Base-by-base conservation (phyloP, 2,797 vertebrate species). In the Chelon labrosus region DNA sequence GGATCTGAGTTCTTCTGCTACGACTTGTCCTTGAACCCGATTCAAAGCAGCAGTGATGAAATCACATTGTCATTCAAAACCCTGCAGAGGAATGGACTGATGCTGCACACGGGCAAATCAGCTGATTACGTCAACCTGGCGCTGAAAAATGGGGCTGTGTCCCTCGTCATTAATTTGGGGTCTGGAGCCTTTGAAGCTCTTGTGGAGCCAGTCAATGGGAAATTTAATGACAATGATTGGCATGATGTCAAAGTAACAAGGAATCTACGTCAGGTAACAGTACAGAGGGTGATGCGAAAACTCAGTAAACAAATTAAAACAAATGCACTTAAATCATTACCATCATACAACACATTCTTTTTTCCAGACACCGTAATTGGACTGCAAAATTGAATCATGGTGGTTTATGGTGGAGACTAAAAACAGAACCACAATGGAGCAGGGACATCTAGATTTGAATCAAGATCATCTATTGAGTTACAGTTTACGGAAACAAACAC, bases 221-320 rank as follows among this genome's bases (percentile, higher is more conserved):
- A 99, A 95, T 99, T 99, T 97, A 99, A 99, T 98, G 98, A 99
- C 97, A 99, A 99, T 98, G 97, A 96, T 96, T 99, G 98, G 98
- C 98, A 99, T 96, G 98, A 99, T 98, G 98, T 99, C 95, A 99
- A 99, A 97, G 98, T 99, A 95, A 99, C 97, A 94, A 96, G 98
- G 96, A 99, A 99, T 96, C 97, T 99, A 93, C 98, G 98, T 98
- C 98, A 99, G 98, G 98, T 99, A 99, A 99, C 97, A 96, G 95
- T 96, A 96, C 95, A 96, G 94, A 94, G 95, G 95, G 94, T 95
- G 94, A 93, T 93, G 92, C 85, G 69, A 85, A 85, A 80, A 88
- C 67, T 81, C 75, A 69, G 70, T 85, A 85, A 89, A 89, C 73
- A 25, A 86, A 82, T 82, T 75, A 49, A 78, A 88, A 77, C 47